phyloP scores from a whole-genome alignment of 2,888 invertebrate genomes.

The Hypomecis punctinalis region DNA sequence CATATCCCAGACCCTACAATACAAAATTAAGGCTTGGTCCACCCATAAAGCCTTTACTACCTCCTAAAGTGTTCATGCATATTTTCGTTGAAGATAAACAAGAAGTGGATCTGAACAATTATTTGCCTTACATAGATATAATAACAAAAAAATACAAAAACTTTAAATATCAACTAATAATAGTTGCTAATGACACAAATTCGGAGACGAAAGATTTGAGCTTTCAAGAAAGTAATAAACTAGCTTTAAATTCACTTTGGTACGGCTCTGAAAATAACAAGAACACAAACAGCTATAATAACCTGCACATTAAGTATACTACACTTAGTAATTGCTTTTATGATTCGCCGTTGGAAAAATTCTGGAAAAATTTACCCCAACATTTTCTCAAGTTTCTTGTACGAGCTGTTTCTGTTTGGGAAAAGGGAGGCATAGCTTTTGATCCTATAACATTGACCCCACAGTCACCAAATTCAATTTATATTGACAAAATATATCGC shows the following conservation, averaged over 20 bases:
- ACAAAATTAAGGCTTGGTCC: slow-evolving; percentile 7
- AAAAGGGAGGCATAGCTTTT: slow-evolving; percentile 74
- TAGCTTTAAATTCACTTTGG: slow-evolving; percentile 69
- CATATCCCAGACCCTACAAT: slow-evolving; percentile 41
- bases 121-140: slow-evolving; percentile 63
- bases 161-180: slow-evolving; percentile 64
- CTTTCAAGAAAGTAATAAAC: slow-evolving; percentile 65
- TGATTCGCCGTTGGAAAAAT: slow-evolving; percentile 64
- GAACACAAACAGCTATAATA: slow-evolving; percentile 42
- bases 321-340: slow-evolving; percentile 63
- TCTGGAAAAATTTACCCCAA: slow-evolving; percentile 64
- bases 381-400: slow-evolving; percentile 67
- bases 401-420: slow-evolving; percentile 72
- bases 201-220: slow-evolving; percentile 46
- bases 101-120: slow-evolving; percentile 58
- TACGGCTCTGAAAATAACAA: slow-evolving; percentile 43
- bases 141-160: slow-evolving; percentile 61
- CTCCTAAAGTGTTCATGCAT: slow-evolving; percentile 67
- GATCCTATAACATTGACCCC: slow-evolving; percentile 68
- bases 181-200: slow-evolving; percentile 66
- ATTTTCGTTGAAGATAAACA: slow-evolving; percentile 58
- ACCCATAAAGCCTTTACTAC: slow-evolving; percentile 1
- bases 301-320: slow-evolving; percentile 58
- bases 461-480: slow-evolving; percentile 55
- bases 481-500: slow-evolving; percentile 62